Conservation (phyloP, 1,140 invertebrate species). For the Drosophila cardini region DNA sequence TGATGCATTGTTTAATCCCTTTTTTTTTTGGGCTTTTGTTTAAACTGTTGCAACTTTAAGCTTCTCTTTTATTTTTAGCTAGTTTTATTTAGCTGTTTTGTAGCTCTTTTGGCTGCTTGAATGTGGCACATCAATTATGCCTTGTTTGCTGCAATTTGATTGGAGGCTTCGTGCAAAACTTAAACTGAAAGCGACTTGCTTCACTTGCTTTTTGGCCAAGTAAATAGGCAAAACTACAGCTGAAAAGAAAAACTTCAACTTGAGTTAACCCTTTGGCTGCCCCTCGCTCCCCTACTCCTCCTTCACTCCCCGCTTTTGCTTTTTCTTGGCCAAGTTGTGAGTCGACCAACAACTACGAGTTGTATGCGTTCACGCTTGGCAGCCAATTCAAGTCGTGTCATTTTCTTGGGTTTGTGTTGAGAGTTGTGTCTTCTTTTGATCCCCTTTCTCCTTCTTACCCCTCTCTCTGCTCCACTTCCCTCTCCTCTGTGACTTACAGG, state of each 20-base stretch:
- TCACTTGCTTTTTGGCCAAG: conserved; percentile 56
- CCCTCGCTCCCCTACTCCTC: not conserved
- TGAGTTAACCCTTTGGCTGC: conserved; percentile 12
- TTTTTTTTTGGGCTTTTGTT: conserved; percentile 34
- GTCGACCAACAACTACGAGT: conserved; percentile 61
- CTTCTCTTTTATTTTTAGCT: too few species aligned
- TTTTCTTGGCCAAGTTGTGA: conserved; percentile 59
- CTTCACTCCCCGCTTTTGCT: conserved; percentile 9
- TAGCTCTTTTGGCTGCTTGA: conserved; percentile 13
- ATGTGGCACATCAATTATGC: conserved; percentile 72
- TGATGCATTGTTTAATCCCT: conserved; percentile 52
- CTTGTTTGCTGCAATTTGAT: conserved; percentile 63
- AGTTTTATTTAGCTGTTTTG: not conserved
- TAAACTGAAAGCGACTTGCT: conserved; percentile 36
- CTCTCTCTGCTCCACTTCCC: not conserved
- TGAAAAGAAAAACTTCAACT: conserved; percentile 55
- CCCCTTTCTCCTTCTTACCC: too few species aligned
- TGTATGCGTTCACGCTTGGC: conserved; percentile 81
- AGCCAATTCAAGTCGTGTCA: conserved; percentile 82
- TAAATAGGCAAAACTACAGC: conserved; percentile 59
- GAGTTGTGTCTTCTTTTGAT: conserved; percentile 55
- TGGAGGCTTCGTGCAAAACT: conserved; percentile 35
- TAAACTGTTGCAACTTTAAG: conserved; percentile 53
- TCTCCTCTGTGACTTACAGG: conserved; percentile 33
- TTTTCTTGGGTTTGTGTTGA: conserved; percentile 81